These are phyloP conservation scores for Perizoma affinitatum DNA, from an alignment of 2,888 invertebrate genomes.

Conservation along the genomic window DNA sequence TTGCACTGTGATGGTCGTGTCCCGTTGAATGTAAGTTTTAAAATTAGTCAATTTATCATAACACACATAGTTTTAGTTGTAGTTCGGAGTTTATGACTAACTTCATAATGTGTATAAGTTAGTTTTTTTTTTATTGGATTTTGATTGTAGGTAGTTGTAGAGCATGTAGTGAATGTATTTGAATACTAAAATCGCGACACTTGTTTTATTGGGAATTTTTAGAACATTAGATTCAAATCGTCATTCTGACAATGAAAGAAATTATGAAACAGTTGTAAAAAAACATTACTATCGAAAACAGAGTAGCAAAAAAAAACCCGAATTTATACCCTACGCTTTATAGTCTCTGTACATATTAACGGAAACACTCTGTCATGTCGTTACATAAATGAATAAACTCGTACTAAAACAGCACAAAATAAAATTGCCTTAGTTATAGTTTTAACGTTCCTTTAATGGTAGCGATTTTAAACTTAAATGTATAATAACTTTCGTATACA, in stretches of 20 bases:
- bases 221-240: neutral
- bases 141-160: constrained; percentile 69
- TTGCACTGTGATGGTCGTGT: constrained; percentile 64
- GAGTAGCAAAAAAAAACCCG: constrained; percentile 18
- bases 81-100: constrained; percentile 57
- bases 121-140: constrained; percentile 60
- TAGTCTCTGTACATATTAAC: constrained; percentile 13
- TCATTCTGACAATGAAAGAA: neutral
- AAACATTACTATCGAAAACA: constrained; percentile 4
- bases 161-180: constrained; percentile 20
- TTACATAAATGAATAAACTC: constrained; percentile 14
- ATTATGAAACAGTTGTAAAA: neutral
- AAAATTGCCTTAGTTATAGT: constrained; percentile 27
- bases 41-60: constrained; percentile 73
- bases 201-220: constrained; percentile 9
- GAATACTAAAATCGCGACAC: constrained; percentile 27
- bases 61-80: constrained; percentile 67
- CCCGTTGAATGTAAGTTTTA: constrained; percentile 71
- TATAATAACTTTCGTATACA: constrained; percentile 12
- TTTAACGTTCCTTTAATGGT: constrained; percentile 33
- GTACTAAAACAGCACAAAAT: constrained; percentile 32
- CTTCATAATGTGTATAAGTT: constrained; percentile 70
- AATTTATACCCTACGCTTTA: constrained; percentile 29
- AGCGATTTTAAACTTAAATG: constrained; percentile 17
- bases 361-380: constrained; percentile 2